Percentiles rank a stretch among this genome's conserved stretches.
These are phyloP conservation scores for Muntiacus muntjak DNA, from an alignment of 2,113 vertebrate genomes.

Conservation along the genomic window DNA sequence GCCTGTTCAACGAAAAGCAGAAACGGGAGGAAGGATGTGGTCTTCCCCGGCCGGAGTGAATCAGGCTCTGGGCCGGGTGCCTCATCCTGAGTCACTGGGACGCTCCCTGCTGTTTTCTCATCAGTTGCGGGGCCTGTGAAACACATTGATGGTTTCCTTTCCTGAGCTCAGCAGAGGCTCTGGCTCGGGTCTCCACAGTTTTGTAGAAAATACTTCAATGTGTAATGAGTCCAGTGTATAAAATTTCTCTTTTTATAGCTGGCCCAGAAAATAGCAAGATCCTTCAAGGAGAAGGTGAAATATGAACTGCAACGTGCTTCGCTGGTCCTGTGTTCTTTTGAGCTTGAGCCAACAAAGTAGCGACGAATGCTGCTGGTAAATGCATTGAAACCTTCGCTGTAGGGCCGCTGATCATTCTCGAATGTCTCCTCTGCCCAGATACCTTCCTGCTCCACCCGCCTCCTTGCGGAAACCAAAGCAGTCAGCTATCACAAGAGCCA, in stretches of 20 bases:
- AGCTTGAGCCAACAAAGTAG: neutral
- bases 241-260: neutral
- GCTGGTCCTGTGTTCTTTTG: neutral
- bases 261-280: neutral
- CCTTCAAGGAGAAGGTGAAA: neutral
- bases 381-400: rapidly evolving
- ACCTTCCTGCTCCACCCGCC: neutral
- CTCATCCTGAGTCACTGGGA: conserved; percentile 16
- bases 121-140: neutral
- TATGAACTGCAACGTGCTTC: neutral
- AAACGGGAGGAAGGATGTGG: conserved; percentile 53
- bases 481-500: rapidly evolving
- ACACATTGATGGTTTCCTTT: neutral
- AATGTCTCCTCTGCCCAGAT: neutral
- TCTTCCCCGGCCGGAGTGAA: neutral
- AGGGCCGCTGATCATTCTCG: neutral
- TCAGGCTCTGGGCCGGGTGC: neutral
- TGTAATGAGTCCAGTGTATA: neutral
- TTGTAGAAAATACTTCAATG: neutral
- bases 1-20: conserved; percentile 36
- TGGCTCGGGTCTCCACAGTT: neutral
- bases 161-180: neutral
- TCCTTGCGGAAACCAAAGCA: neutral
- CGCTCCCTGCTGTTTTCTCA: neutral
- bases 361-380: neutral